A percentile compares a stretch with the other conserved stretches of the same genome.
Evolutionary conservation across 2,888 invertebrate genomes (phyloP).

Genomic region (Barypeithes pellucidus): DNA sequence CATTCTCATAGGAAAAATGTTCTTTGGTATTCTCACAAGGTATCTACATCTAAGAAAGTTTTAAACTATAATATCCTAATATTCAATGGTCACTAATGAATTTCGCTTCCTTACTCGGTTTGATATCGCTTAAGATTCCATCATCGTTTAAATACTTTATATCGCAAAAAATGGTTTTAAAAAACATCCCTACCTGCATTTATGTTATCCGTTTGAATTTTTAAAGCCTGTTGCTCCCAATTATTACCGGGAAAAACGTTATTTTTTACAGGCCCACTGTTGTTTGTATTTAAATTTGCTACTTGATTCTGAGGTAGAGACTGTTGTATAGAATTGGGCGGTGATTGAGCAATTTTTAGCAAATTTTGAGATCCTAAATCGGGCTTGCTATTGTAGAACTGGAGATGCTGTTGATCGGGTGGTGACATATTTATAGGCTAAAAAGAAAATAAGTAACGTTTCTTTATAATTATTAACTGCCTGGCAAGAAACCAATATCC

Average conservation of each 20-base stretch:
- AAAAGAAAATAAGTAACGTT: slow-evolving; percentile 27
- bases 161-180: background rate
- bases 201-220: slow-evolving; percentile 15
- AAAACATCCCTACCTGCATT: slow-evolving; percentile 20
- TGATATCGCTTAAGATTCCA: too few species aligned
- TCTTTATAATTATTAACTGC: too few species aligned
- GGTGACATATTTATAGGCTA: slow-evolving; percentile 45
- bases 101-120: too few species aligned
- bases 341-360: slow-evolving; percentile 34
- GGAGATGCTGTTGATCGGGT: slow-evolving; percentile 40
- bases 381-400: slow-evolving; percentile 43
- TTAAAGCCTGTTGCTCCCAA: slow-evolving; percentile 44
- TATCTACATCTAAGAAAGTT: too few species aligned
- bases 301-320: slow-evolving; percentile 24
- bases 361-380: slow-evolving; percentile 43
- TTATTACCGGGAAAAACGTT: slow-evolving; percentile 47
- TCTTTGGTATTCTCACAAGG: too few species aligned
- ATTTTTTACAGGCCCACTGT: slow-evolving; percentile 48
- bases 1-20: too few species aligned
- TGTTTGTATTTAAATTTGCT: slow-evolving; percentile 26
- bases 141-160: too few species aligned
- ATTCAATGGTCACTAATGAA: too few species aligned
- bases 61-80: too few species aligned
- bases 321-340: slow-evolving; percentile 30
- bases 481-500: too few species aligned